Evolutionary conservation across 2,113 vertebrate species (phyloP), one percentile per base, ranked within the genome.

Genomic region (Hemiprocne comata): DNA sequence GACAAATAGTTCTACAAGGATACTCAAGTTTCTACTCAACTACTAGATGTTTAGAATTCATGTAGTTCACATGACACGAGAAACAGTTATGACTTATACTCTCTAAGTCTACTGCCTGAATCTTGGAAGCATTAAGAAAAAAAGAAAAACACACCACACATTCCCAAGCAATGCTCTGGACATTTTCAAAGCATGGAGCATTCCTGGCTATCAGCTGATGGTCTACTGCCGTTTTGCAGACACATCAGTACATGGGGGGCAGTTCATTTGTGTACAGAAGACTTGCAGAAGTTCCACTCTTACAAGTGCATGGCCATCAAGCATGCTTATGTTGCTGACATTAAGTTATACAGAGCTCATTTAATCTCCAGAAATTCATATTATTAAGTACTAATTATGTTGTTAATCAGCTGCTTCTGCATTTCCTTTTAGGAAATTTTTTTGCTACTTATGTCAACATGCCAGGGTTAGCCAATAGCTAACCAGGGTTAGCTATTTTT

Each of bases 401-500:
- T 28, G 60, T 62, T 67, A 55, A 91, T 82, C 55, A 55, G 74
- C 78, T 82, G 70, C 70, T 78, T 46, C 77, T 75, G 65, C 53
- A 58, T 55, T 87, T 94, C 67, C 74, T 67, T 73, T 64, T 8
- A 67, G 85, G 62, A 95, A 90, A n/a, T 1, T 29, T 51, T 71
- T 77, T 54, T 87, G 55, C 66, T 91, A 78, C 75, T 85, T 78
- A 70, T 73, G 84, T 33, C 82, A 67, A 9, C 7, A 10, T 58
- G 48, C 33, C 80, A 79, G n/a, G 16, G 51, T 31, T 66, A 77
- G 75, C 91, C 87, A 80, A 50, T 17, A 88, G 65, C 85, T 73
- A 69, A 50, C 13, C 74, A 80, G 26, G 60, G 58, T 76, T 60
- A 65, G 81, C 48, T 90, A 90, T 92, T 96, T 95, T 94, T 91